Base-by-base conservation (phyloP, 2,797 vertebrate genomes). In the Muscicapa comitata region DNA sequence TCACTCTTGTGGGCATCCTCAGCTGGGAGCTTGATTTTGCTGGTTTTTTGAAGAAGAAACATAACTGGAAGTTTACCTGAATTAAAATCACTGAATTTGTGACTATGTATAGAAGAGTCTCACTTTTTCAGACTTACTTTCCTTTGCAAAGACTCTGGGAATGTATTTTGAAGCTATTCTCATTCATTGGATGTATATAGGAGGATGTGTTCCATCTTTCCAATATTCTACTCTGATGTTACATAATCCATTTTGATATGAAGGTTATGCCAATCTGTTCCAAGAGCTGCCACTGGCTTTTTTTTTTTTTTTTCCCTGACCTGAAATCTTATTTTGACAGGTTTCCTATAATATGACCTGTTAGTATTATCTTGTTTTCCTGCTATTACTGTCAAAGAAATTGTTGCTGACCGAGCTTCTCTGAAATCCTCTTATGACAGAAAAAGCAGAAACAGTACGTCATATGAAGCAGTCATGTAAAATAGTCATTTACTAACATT, bases 261-360 rank as follows among this genome's bases (percentile, higher is more conserved):
- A 85, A 79, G 11, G 17, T 65, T 93, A 43, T 83, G 28, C 17
- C 16, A 53, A n/a, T 61, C 50, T 33, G 13, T 93, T 87, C 73
- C 59, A 85, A 88, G 35, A 91, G 77, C 14, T 83, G 80, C 24
- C 55, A 81, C 38, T 28, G 70, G 18, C 19, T 3, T 9, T 50
- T 66, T 61, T 55, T 42, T 42, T 61, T 70, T 63, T 65, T 62
- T 61, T 84, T 25, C 3, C 20, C 20, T 86, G 48, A 81, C 38
- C 55, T 57, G 31, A 94, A 76, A 84, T 88, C 42, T 59, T 92
- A 62, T 79, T 96, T 92, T 93, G 94, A 91, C 70, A 93, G 31
- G 12, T 92, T 93, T 93, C 53, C 71, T 92, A 62, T 95, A 86
- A 28, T 59, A 43, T 77, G 72, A 55, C 51, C 72, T 86, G 48